Percentiles rank a stretch among this genome's conserved stretches.
Evolutionary conservation across 1,140 invertebrate genomes (phyloP).

Genomic region (Cheumatopsyche charites): DNA sequence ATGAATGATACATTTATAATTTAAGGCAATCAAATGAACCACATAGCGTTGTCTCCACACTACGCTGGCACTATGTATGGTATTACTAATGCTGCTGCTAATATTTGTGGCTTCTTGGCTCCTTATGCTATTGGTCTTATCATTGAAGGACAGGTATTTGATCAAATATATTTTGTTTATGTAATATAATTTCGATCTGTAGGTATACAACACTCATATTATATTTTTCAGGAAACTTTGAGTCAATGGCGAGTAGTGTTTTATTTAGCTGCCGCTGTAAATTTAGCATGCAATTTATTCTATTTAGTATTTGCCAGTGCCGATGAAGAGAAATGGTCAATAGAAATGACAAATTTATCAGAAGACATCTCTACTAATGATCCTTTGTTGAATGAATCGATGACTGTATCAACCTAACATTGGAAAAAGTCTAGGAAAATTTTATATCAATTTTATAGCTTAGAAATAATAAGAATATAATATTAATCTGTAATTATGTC

Average conservation of each 20-base stretch:
- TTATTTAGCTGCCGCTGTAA: conserved; percentile 82
- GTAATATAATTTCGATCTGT: neutral
- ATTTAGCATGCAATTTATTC: conserved; percentile 76
- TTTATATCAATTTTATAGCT: neutral
- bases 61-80: conserved; percentile 89
- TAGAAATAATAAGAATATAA: neutral
- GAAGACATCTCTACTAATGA: conserved; percentile 18
- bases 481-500: neutral
- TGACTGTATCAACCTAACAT: conserved; percentile 34
- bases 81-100: conserved; percentile 85
- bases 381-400: conserved; percentile 34
- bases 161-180: conserved; percentile 12
- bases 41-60: conserved; percentile 83
- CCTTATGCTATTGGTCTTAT: conserved; percentile 79
- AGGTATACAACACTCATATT: conserved; percentile 6
- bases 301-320: conserved; percentile 84
- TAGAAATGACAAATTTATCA: conserved; percentile 19
- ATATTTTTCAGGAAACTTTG: conserved; percentile 73
- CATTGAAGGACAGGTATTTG: conserved; percentile 69
- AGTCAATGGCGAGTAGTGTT: conserved; percentile 88
- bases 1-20: neutral
- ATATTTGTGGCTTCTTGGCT: conserved; percentile 85
- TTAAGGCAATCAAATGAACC: conserved; percentile 80
- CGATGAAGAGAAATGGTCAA: conserved; percentile 78
- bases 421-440: conserved; percentile 35